Evolutionary conservation across 1,140 invertebrate genomes (phyloP), one percentile per base, ranked within the genome.

Genomic region (Pogonomyrmex barbatus): DNA sequence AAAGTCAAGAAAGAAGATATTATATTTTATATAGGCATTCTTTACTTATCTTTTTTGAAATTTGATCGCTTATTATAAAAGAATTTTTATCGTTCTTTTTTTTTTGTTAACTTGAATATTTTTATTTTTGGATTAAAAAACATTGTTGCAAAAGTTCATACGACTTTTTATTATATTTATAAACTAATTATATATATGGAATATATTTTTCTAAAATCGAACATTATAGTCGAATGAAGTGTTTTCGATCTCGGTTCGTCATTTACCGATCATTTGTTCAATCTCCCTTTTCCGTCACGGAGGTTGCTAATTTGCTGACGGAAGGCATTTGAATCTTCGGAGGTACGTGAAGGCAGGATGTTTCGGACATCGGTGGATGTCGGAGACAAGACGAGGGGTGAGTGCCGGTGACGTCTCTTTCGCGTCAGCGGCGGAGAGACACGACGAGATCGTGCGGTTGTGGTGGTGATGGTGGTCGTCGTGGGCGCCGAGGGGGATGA

Each of bases 401-500:
- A 84, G 68, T 89, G 76, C 75, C 88, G 50, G 60, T 77, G 89
- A 90, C 60, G 88, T 90, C 88, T 90, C 79, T 90, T 89, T 87
- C 89, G 86, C 82, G 85, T 90, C 85, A 87, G 87, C 58, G 58
- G 70, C 73, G 85, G 76, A 79, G 82, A 78, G 81, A 76, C 79
- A 73, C 79, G 79, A 83, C 68, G 68, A 75, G 79, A 83, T 60
- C 68, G 82, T 78, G 70, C 73, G 73, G 73, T 58, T 87, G 87
- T 83, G 88, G 79, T 78, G 76, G 58, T 52, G 54, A 58, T 62
- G 79, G 73, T 77, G 65, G 83, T 86, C 87, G 90, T 83, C 73
- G 73, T 60, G 89, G 82, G 85, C 88, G 89, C 78, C 45, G 90
- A 86, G 90, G 88, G 89, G 79, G 86, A 87, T 89, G 87, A 89